A percentile compares a stretch with the other conserved stretches of the same genome.
Conservation (phyloP, 1,140 invertebrate genomes). For the Caenorhabditis latens region DNA sequence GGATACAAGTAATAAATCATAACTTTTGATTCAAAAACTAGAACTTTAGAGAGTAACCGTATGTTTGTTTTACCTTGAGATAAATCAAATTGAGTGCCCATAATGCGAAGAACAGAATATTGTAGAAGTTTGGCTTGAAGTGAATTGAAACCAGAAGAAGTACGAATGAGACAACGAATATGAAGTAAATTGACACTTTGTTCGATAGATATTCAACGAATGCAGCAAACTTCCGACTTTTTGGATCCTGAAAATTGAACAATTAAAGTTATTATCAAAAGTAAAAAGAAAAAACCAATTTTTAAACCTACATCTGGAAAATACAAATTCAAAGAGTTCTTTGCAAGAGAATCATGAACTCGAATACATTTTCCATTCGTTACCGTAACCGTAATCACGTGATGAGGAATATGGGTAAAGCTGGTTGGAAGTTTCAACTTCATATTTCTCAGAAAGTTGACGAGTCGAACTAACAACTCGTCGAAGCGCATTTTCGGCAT, state of each 20-base stretch:
- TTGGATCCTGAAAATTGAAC: slow-evolving; percentile 40
- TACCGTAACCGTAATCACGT: neutral
- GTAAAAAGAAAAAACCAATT: neutral
- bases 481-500: neutral
- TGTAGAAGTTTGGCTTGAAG: slow-evolving; percentile 67
- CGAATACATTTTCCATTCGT: slow-evolving; percentile 20
- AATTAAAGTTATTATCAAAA: neutral
- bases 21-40: neutral
- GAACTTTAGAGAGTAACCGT: too few relatives aligned
- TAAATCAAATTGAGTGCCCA: slow-evolving; percentile 69
- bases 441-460: slow-evolving; percentile 16
- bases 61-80: slow-evolving; percentile 65
- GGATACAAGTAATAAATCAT: neutral
- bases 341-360: slow-evolving; percentile 13
- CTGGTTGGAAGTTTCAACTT: neutral
- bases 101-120: slow-evolving; percentile 73
- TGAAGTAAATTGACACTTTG: slow-evolving; percentile 70
- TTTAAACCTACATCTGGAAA: neutral
- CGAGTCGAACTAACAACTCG: slow-evolving; percentile 21
- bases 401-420: slow-evolving; percentile 15
- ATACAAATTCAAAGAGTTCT: slow-evolving; percentile 36
- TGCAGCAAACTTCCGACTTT: slow-evolving; percentile 39
- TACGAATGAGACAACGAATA: slow-evolving; percentile 73
- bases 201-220: slow-evolving; percentile 47
- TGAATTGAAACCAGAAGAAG: slow-evolving; percentile 70